These are phyloP conservation scores for Calameuta filiformis DNA, from an alignment of 2,888 invertebrate genomes.

Conservation along the genomic window DNA sequence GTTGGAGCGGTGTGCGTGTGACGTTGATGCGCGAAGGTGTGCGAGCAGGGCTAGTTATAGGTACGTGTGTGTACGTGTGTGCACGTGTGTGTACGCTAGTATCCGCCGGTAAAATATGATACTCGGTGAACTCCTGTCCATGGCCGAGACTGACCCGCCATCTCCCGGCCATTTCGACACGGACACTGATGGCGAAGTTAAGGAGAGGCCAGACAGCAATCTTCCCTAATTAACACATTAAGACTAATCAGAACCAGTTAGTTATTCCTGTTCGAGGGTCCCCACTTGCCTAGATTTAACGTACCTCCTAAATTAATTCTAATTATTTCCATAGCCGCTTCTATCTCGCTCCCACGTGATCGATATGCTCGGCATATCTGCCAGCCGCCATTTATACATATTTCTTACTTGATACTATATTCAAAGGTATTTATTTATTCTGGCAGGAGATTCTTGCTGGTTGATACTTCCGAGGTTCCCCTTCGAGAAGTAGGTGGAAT, in stretches of 20 bases:
- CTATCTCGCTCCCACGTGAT: not conserved
- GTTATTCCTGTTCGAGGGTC: conserved; percentile 55
- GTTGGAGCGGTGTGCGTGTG: conserved; percentile 20
- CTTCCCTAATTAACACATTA: conserved; percentile 65
- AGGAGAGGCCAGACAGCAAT: conserved; percentile 52
- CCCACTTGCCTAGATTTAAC: conserved; percentile 64
- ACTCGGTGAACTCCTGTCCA: conserved; percentile 37
- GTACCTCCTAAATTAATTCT: conserved; percentile 63
- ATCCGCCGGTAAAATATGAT: conserved; percentile 52
- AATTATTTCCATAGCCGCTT: conserved; percentile 54
- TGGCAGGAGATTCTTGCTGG: not conserved
- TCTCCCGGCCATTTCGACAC: conserved; percentile 43
- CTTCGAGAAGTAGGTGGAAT: not conserved
- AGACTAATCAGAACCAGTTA: conserved; percentile 62
- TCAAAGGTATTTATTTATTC: not conserved
- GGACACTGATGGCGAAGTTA: conserved; percentile 21
- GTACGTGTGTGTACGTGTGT: conserved; percentile 31
- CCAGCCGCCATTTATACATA: not conserved
- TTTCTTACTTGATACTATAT: not conserved
- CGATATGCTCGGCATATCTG: not conserved
- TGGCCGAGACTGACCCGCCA: conserved; percentile 33
- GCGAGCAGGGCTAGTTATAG: conserved; percentile 15
- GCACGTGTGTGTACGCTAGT: conserved; percentile 29
- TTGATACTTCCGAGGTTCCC: not conserved
- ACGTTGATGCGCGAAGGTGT: conserved; percentile 25